Evolutionary conservation across 1,140 invertebrate species (phyloP), one percentile per base, ranked within the genome.

Genomic region (Pseudachorutes palmiensis): DNA sequence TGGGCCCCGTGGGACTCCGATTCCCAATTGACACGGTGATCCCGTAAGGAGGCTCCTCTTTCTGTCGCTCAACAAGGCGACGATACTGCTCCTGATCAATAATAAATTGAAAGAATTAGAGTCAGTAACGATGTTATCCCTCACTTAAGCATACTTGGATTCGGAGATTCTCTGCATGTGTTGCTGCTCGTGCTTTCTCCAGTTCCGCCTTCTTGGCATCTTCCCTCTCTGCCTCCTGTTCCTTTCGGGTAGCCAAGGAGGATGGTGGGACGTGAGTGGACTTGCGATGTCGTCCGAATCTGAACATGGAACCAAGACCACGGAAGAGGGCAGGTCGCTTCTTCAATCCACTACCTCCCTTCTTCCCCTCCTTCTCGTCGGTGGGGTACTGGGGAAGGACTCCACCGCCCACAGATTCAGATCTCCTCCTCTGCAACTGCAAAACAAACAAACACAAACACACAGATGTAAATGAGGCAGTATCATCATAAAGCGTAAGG

Each of bases 291-390:
- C 89, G 89, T 22, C 88, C 88, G 79, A 90, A 89, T 79, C 90
- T 84, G 69, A 91, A 87, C 86, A 91, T 90, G 2, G 87, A 88
- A 0, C 88, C 86, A 24, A 92, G 86, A 24, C 90, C 90, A 73
- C 88, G 88, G 33, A 90, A 79, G 14, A 90, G 77, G 33, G 86
- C 82, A 19, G 84, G 83, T 74, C 88, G 88, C 75, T 89, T 88
- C 76, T 89, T 24, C 79, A 81, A 22, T 32, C 65, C 59, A 62
- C 66, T 24, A 57, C 67, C 61, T 64, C 65, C 68, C 49, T 26
- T 67, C 65, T 75, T 71, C 45, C 71, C 72, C 66, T 73, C 68
- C 0, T 62, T 60, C 12, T n/a, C 41, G 26, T 73, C 71, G 0
- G 29, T 30, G n/a, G n/a, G n/a, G 22, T 73, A 68, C 0, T 62